These are phyloP conservation scores for Abrostola triplasia DNA, from an alignment of 2,888 invertebrate species.

Conservation along the genomic window DNA sequence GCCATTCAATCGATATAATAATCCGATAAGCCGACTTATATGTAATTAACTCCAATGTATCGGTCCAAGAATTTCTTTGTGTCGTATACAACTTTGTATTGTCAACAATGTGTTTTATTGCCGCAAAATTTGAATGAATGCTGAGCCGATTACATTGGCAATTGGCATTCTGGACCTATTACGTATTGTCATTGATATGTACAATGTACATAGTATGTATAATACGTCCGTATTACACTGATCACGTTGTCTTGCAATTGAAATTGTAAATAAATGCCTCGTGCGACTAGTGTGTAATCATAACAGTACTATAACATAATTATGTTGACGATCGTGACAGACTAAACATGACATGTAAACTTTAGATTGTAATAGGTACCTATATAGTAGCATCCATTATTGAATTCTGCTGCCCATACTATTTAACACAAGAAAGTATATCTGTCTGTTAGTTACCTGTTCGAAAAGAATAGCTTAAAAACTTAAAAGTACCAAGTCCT, in stretches of 20 bases:
- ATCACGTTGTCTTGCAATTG: conserved; percentile 2
- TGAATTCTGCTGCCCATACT: too few species aligned
- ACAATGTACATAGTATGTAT: not conserved
- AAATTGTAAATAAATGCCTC: conserved; percentile 15
- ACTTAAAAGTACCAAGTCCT: too few species aligned
- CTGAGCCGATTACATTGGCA: conserved; percentile 21
- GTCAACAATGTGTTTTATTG: not conserved
- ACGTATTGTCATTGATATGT: conserved; percentile 16
- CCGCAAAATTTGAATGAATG: conserved; percentile 21
- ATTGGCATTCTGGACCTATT: conserved; percentile 17
- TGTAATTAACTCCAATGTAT: not conserved
- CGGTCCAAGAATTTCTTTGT: conserved; percentile 1
- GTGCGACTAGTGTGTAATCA: not conserved
- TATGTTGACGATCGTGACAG: conserved; percentile 4
- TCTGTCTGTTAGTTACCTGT: too few species aligned
- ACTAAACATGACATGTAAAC: not conserved
- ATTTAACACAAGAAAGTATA: too few species aligned
- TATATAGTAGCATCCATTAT: too few species aligned
- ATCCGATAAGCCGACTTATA: not conserved
- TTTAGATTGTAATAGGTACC: not conserved
- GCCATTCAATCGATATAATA: not conserved
- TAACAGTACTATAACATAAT: conserved; percentile 4
- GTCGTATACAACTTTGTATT: conserved; percentile 5
- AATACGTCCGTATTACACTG: conserved; percentile 5
- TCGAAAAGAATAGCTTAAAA: too few species aligned